Evolutionary conservation across 2,888 invertebrate species (phyloP), one percentile per base, ranked within the genome.

Genomic region (Sclerodermus sp.): DNA sequence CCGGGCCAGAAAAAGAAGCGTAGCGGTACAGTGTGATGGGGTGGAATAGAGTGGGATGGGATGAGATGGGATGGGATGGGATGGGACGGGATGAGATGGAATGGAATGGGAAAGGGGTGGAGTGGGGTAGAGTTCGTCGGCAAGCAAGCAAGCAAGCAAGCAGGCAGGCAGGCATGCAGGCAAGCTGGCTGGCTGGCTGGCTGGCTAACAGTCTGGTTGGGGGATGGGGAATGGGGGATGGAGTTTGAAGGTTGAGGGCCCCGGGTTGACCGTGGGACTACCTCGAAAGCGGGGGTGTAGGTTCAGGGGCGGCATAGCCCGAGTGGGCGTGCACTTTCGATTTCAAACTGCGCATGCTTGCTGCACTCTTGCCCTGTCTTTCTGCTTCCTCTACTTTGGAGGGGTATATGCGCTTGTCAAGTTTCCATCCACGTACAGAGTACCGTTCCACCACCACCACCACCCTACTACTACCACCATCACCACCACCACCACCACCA

Each of bases 241-340:
- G 50, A 44, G 52, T 51, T 62, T 66, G 76, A 75, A 74, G 76
- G 75, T 75, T 76, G 74, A 74, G 76, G 73, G 71, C 73, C 73
- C 58, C 65, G 71, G 66, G 68, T 69, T 70, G 68, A 70, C 66
- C 66, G 64, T 67, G 67, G 62, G 67, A 60, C 53, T 34, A 34
- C 61, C 58, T 56, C 56, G 62, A 47, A 65, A 64, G 60, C 64
- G 70, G 66, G 73, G 71, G 72, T 72, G 70, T 73, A 74, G 76
- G 75, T 76, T 74, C 68, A 66, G 70, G 66, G 70, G 68, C 64
- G 62, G 62, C 64, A 53, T 56, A 58, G 62, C 60, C 53, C 52
- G 55, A 65, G 64, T 74, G 76, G 76, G 76, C 76, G 76, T 71
- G 71, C 67, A 75, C 76, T 74, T 76, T 76, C 75, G 66, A 66